Percentiles rank a stretch among this genome's conserved stretches.
Evolutionary conservation across 2,113 vertebrate species (phyloP).

Genomic region (Ptychochromis oligacanthus): DNA sequence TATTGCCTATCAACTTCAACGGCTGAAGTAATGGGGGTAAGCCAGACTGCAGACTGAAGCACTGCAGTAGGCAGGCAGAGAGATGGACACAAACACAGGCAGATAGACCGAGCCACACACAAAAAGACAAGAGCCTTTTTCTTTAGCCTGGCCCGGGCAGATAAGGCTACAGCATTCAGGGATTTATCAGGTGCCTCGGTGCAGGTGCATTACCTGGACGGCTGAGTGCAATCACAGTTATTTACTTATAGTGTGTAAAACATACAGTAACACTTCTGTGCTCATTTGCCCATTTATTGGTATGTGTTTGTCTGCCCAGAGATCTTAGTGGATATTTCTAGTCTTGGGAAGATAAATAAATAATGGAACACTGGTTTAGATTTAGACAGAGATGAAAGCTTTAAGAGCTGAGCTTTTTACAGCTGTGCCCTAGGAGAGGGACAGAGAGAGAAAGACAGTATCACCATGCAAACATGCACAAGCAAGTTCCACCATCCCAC

Average conservation of each 20-base stretch:
- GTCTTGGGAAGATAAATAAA: conserved; percentile 70
- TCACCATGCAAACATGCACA: conserved; percentile 21
- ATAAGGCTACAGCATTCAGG: conserved; percentile 70
- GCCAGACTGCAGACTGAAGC: conserved; percentile 31
- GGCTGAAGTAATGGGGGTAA: conserved; percentile 39
- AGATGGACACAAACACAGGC: conserved; percentile 23
- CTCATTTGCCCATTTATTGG: conserved; percentile 26
- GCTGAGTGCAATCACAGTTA: conserved; percentile 37
- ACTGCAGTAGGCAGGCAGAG: conserved; percentile 16
- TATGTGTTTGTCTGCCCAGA: conserved; percentile 31
- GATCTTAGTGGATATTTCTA: conserved; percentile 62
- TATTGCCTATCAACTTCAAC: conserved; percentile 51
- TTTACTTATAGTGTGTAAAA: conserved; percentile 58
- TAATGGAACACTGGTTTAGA: conserved; percentile 64
- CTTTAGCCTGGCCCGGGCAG: conserved; percentile 58
- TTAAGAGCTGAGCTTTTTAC: conserved; percentile 58
- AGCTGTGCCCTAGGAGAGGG: conserved; percentile 46
- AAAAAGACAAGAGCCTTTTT: conserved; percentile 53
- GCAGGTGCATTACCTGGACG: conserved; percentile 69
- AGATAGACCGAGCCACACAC: conserved; percentile 33
- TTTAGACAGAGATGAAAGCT: conserved; percentile 65
- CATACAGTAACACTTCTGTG: conserved; percentile 19
- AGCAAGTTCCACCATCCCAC: not conserved
- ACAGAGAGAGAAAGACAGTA: conserved; percentile 13
- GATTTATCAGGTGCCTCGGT: conserved; percentile 66